phyloP scores from a whole-genome alignment of 2,113 vertebrate species.

The Axis porcinus region DNA sequence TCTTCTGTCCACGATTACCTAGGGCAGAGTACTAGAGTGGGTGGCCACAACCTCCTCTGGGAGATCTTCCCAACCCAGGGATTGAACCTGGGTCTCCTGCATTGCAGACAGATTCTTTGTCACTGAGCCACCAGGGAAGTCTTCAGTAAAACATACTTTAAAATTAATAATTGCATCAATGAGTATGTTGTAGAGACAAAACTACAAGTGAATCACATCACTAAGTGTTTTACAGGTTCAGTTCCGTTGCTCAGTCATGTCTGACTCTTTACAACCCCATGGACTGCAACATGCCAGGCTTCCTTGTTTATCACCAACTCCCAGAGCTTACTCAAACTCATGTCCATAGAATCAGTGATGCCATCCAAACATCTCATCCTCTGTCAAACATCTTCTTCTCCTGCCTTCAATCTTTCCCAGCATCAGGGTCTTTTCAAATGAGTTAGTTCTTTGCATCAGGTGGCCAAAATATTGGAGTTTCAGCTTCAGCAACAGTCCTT shows the following conservation, averaged over 20 bases:
- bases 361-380: not conserved
- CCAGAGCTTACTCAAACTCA: not conserved
- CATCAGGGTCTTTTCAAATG: not conserved
- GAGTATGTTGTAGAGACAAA: not conserved
- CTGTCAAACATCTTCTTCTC: not conserved
- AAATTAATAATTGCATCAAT: not conserved
- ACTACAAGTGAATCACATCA: not conserved
- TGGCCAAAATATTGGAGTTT: not conserved
- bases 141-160: not conserved
- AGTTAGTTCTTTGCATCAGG: not conserved
- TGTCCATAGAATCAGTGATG: not conserved
- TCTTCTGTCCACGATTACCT: not conserved
- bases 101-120: not conserved
- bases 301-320: not conserved
- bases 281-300: not conserved
- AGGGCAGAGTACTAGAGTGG: not conserved
- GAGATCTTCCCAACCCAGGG: not conserved
- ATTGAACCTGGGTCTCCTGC: not conserved
- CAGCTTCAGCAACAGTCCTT: not conserved
- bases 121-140: not conserved
- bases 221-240: not conserved
- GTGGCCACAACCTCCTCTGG: not conserved
- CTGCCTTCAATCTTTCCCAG: not conserved
- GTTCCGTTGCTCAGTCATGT: not conserved
- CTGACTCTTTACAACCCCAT: not conserved